phyloP scores from a whole-genome alignment of 2,113 vertebrate genomes.

The Platysteira castanea region DNA sequence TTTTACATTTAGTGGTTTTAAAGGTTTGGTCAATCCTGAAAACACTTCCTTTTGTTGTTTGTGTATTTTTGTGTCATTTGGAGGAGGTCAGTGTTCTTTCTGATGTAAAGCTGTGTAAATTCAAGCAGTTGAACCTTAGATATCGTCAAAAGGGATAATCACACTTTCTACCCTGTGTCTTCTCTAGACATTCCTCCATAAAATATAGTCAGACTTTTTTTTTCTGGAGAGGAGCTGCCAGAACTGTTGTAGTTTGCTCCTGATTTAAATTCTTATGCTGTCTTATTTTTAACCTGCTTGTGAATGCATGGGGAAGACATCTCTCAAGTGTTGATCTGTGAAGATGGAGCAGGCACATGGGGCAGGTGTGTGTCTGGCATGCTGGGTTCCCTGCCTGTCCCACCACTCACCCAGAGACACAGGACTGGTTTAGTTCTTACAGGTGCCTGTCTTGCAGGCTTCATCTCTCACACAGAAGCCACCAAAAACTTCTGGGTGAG shows the following conservation, averaged over 20 bases:
- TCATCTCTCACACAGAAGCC: not conserved
- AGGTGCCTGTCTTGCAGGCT: not conserved
- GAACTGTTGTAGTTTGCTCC: not conserved
- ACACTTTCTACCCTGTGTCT: not conserved
- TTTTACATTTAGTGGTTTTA: not conserved
- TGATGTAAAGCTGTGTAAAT: not conserved
- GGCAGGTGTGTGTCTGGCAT: not conserved
- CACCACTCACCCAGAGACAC: not conserved
- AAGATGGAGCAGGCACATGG: not conserved
- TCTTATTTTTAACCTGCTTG: not conserved
- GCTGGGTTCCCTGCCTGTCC: not conserved
- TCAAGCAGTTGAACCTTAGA: not conserved
- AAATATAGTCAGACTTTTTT: not conserved
- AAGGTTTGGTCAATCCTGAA: not conserved
- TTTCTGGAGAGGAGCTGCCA: not conserved
- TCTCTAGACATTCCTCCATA: not conserved
- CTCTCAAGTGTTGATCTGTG: not conserved
- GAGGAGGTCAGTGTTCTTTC: not conserved
- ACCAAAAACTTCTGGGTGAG: not conserved
- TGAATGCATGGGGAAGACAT: not conserved
- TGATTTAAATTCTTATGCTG: not conserved
- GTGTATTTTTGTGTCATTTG: not conserved
- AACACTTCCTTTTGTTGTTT: not conserved
- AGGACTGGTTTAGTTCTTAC: not conserved
- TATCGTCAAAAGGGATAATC: not conserved